A percentile compares a stretch with the other conserved stretches of the same genome.
phyloP scores from a whole-genome alignment of 1,140 invertebrate genomes.

The Drosophila nebulosa region DNA sequence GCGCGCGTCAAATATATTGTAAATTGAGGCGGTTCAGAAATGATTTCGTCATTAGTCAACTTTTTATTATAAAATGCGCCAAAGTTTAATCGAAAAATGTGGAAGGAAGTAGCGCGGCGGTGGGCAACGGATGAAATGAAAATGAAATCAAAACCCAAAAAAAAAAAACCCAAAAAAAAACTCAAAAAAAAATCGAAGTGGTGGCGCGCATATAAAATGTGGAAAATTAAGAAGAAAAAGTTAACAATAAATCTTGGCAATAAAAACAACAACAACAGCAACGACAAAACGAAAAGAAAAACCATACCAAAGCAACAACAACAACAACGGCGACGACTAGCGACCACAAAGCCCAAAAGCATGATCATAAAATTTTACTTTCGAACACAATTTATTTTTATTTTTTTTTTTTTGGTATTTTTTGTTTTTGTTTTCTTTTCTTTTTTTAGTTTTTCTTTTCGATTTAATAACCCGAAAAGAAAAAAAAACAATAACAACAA shows the following conservation, averaged over 20 bases:
- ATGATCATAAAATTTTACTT: conserved; percentile 51
- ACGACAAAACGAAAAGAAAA: conserved; percentile 25
- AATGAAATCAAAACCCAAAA: conserved; percentile 14
- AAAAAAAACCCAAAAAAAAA: not conserved
- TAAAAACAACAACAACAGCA: conserved; percentile 25
- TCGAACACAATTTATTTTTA: conserved; percentile 69
- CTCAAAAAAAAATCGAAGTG: conserved; percentile 7
- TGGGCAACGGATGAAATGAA: conserved; percentile 21
- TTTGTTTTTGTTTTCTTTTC: conserved; percentile 3
- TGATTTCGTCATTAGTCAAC: conserved; percentile 41
- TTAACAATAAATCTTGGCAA: conserved; percentile 47
- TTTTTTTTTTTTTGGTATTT: conserved; percentile 35
- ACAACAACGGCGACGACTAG: not conserved
- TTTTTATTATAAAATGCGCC: conserved; percentile 5
- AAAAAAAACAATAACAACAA: conserved; percentile 17
- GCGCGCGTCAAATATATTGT: conserved; percentile 18
- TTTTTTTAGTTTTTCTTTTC: conserved; percentile 26
- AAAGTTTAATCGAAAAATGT: conserved; percentile 30
- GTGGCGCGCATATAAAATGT: conserved; percentile 14
- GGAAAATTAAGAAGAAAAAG: conserved; percentile 38
- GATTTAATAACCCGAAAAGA: conserved; percentile 27
- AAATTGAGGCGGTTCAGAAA: conserved; percentile 32
- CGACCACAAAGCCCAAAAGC: conserved; percentile 12
- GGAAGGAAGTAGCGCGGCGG: conserved; percentile 4
- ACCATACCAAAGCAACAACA: not conserved